Base-by-base conservation (phyloP, 2,888 invertebrate species). In the Apamea crenata region DNA sequence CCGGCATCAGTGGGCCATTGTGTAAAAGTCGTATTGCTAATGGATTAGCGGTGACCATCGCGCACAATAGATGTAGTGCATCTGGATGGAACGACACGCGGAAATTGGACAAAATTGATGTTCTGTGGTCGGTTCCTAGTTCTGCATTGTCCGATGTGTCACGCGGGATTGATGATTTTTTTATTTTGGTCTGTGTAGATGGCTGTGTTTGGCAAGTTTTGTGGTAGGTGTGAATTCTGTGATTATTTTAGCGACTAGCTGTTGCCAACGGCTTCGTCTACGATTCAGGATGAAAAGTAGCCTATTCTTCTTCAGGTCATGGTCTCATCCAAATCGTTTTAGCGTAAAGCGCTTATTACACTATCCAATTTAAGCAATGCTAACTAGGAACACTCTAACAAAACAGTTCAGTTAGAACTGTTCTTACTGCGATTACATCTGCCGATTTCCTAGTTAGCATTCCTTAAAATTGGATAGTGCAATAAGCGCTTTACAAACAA, bases 1-100 rank as follows among this genome's bases (percentile, higher is more conserved):
- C 87, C 86, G 81, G 89, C 93, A 91, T 91, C 92, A 92, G 80
- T 77, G 86, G 87, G 89, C 88, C 88, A 95, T 96, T 95, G 95
- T 96, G 92, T 91, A 93, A 94, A 94, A 95, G 94, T 95, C 93
- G 91, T 92, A 93, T 93, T 92, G 89, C 94, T 96, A 96, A 96
- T 96, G 96, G 96, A 96, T 96, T 96, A 95, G 95, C 90, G 92
- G 94, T 92, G 91, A 91, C 89, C 91, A 87, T 77, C 83, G 77
- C 82, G 80, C 81, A 91, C 91, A 90, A 91, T 89, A 85, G 89
- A 90, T 86, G 82, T 82, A 84, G 79, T 89, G 85, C 70, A 81
- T 84, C 91, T 91, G 84, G 92, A 92, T 91, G 90, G 88, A 89
- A 14, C 74, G 86, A 82, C 84, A 79, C 82, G 81, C 85, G 90